Conservation (phyloP, 2,113 vertebrate species). For the Trogon melanurus region DNA sequence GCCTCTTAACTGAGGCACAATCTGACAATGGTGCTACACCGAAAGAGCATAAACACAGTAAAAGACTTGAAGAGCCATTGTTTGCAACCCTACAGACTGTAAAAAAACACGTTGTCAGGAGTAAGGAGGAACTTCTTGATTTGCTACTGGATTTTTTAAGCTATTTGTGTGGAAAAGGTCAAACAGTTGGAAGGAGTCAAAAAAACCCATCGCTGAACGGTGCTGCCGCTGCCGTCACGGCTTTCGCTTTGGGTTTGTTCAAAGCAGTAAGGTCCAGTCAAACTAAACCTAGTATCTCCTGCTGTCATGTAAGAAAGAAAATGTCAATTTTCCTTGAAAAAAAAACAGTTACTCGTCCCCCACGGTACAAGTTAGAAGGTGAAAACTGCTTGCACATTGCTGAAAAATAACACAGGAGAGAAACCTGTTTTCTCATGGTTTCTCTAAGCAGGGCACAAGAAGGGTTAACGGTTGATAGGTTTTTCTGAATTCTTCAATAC, state of each 20-base stretch:
- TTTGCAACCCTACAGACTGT: neutral
- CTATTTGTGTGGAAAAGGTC: neutral
- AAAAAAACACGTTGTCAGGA: neutral
- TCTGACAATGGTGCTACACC: neutral
- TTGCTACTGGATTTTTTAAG: neutral
- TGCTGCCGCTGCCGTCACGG: neutral
- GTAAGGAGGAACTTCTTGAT: neutral
- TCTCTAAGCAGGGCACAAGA: neutral
- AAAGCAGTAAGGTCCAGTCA: neutral
- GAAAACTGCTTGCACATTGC: neutral
- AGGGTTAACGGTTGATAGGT: neutral
- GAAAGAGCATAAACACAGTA: neutral
- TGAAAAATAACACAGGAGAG: neutral
- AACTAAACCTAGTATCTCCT: neutral
- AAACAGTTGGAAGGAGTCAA: slow-evolving; percentile 7
- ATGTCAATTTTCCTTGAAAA: neutral
- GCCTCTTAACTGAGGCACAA: neutral
- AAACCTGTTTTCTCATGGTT: neutral
- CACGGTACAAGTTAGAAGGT: neutral
- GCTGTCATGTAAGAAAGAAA: slow-evolving; percentile 2
- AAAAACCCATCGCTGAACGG: neutral
- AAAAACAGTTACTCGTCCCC: neutral
- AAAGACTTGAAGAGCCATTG: neutral
- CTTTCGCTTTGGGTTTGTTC: slow-evolving; percentile 2
- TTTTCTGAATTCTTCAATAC: neutral